Conservation (phyloP, 37 sponge, comb jelly and placozoan genomes). For the Spongia lamella region DNA sequence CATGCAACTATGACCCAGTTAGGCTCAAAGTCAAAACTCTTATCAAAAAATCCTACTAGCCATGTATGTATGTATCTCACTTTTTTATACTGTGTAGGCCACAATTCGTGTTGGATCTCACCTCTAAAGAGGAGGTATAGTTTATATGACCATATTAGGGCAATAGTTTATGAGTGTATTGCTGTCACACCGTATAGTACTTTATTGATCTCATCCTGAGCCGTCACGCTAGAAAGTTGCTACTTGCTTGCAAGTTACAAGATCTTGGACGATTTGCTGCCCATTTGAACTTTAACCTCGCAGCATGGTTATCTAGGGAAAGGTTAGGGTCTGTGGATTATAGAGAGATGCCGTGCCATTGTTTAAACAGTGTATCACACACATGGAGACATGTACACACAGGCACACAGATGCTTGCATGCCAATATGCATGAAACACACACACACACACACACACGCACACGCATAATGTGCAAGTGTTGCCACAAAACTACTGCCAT, state of each 20-base stretch:
- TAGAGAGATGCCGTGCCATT: conserved; percentile 28
- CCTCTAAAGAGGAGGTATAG: conserved; percentile 71
- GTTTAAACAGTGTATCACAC: too few species aligned
- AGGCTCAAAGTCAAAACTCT: too few species aligned
- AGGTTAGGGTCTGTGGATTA: conserved; percentile 47
- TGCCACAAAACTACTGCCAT: not conserved
- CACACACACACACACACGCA: too few species aligned
- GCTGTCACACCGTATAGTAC: conserved; percentile 48
- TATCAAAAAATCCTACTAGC: too few species aligned
- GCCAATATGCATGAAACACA: too few species aligned
- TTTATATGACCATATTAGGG: conserved; percentile 23
- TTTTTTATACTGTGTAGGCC: conserved; percentile 51
- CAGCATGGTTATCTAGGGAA: conserved; percentile 79
- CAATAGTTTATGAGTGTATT: conserved; percentile 26
- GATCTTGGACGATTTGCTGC: conserved; percentile 88
- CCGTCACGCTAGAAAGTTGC: conserved; percentile 83
- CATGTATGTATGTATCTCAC: too few species aligned
- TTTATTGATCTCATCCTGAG: conserved; percentile 86
- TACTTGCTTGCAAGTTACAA: conserved; percentile 42
- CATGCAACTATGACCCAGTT: too few species aligned
- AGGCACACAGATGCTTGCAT: not conserved
- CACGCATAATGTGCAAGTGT: not conserved
- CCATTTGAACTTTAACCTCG: conserved; percentile 76
- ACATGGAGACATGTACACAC: not conserved
- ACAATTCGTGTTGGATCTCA: conserved; percentile 80